phyloP scores from a whole-genome alignment of 2,888 invertebrate species.

The Nesidiocoris tenuis region DNA sequence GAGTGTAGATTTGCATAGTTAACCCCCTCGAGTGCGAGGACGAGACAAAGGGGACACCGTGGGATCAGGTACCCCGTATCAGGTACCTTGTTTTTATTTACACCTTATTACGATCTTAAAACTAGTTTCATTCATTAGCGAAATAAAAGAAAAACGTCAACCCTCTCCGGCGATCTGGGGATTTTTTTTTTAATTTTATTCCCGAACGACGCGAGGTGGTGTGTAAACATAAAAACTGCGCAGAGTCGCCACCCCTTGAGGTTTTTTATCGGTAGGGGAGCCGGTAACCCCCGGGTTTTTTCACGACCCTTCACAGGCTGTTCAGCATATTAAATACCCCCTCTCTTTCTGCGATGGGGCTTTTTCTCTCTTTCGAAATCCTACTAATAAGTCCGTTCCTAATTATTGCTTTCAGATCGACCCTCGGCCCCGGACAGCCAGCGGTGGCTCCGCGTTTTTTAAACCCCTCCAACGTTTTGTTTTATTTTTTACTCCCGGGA shows the following conservation, averaged over 20 bases:
- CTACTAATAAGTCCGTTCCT: constrained; percentile 38
- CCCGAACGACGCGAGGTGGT: background rate
- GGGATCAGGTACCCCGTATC: constrained; percentile 31
- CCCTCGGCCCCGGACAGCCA: background rate
- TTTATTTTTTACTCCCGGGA: background rate
- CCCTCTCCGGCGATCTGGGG: background rate
- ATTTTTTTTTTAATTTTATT: constrained; percentile 8
- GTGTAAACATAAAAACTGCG: constrained; percentile 33
- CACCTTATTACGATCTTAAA: constrained; percentile 46
- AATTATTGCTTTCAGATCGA: constrained; percentile 39
- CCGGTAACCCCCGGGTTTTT: constrained; percentile 6
- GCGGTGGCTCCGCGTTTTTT: background rate
- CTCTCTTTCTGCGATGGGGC: background rate
- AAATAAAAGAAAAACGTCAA: constrained; percentile 28
- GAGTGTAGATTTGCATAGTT: constrained; percentile 51
- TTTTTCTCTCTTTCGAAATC: constrained; percentile 12
- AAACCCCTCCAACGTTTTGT: background rate
- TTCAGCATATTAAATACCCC: constrained; percentile 33
- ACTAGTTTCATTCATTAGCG: constrained; percentile 47
- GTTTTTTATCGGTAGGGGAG: constrained; percentile 11
- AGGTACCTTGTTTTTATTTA: constrained; percentile 46
- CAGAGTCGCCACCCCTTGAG: constrained; percentile 20
- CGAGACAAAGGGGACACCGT: constrained; percentile 2
- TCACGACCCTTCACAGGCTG: constrained; percentile 18
- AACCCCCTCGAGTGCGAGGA: constrained; percentile 50